Evolutionary conservation across 2,888 invertebrate species (phyloP).

Genomic region (Cephus sareptanus): DNA sequence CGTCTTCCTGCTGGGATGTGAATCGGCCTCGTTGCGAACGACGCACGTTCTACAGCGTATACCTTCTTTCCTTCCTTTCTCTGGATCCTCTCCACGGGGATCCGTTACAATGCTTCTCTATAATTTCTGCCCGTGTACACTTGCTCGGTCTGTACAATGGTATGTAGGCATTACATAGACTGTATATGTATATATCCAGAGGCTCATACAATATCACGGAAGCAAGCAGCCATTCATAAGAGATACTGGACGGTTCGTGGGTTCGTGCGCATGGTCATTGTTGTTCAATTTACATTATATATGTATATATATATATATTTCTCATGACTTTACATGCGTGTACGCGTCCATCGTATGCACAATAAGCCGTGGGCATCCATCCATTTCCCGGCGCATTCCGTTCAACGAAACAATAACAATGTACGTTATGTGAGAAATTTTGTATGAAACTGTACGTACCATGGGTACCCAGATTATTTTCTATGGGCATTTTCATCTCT

Average conservation of each 20-base stretch:
- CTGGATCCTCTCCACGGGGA: background rate
- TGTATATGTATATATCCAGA: background rate
- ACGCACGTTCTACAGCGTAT: background rate
- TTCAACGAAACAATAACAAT: background rate
- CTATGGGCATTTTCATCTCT: background rate
- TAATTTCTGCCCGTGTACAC: background rate
- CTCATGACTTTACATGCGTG: background rate
- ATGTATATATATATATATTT: background rate
- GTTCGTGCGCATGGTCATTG: background rate
- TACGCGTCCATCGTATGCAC: background rate
- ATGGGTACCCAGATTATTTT: background rate
- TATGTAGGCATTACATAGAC: background rate
- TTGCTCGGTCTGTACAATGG: background rate
- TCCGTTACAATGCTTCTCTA: background rate
- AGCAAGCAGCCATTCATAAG: background rate
- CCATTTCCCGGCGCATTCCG: background rate
- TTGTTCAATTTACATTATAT: background rate
- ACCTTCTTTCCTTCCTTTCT: background rate
- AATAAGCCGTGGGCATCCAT: background rate
- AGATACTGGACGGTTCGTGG: background rate
- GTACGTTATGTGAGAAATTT: background rate
- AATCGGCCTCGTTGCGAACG: background rate
- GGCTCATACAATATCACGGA: background rate
- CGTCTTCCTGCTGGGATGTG: background rate
- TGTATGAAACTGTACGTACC: background rate